phyloP scores from a whole-genome alignment of 2,113 vertebrate species.

The Triplophysa siluroides region DNA sequence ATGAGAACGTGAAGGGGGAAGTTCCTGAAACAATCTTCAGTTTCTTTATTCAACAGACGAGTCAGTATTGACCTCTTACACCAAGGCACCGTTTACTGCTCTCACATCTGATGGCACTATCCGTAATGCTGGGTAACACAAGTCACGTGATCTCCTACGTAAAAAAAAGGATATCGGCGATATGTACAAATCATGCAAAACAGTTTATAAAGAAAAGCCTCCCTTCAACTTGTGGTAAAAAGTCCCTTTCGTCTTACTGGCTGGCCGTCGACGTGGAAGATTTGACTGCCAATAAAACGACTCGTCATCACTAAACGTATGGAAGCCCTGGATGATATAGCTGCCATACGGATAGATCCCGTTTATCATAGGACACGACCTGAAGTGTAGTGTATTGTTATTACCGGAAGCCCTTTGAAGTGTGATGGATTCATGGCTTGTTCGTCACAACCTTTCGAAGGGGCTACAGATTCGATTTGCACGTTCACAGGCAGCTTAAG shows the following conservation, averaged over 20 bases:
- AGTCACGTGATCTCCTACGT: no score
- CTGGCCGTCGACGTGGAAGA: neutral
- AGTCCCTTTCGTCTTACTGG: no score
- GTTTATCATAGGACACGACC: conserved; percentile 57
- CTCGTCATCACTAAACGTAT: conserved; percentile 62
- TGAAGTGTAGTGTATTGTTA: conserved; percentile 62
- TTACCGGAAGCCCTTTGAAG: conserved; percentile 76
- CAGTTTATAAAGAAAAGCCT: neutral
- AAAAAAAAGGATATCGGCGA: neutral
- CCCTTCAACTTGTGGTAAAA: neutral
- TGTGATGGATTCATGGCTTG: conserved; percentile 69
- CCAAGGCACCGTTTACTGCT: conserved; percentile 66
- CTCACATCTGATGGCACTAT: conserved; percentile 37
- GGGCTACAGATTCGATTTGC: conserved; percentile 42
- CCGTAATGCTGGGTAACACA: neutral
- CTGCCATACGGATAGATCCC: conserved; percentile 73
- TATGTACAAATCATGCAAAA: conserved; percentile 27
- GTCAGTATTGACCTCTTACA: conserved; percentile 53
- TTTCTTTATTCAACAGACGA: neutral
- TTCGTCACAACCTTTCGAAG: conserved; percentile 54
- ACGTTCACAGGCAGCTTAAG: neutral
- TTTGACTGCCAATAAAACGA: neutral
- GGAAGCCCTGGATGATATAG: conserved; percentile 81
- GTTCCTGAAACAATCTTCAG: neutral
- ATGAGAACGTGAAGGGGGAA: neutral